Evolutionary conservation across 1,140 invertebrate species (phyloP), one percentile per base, ranked within the genome.

Genomic region (Pristionchus pacificus): DNA sequence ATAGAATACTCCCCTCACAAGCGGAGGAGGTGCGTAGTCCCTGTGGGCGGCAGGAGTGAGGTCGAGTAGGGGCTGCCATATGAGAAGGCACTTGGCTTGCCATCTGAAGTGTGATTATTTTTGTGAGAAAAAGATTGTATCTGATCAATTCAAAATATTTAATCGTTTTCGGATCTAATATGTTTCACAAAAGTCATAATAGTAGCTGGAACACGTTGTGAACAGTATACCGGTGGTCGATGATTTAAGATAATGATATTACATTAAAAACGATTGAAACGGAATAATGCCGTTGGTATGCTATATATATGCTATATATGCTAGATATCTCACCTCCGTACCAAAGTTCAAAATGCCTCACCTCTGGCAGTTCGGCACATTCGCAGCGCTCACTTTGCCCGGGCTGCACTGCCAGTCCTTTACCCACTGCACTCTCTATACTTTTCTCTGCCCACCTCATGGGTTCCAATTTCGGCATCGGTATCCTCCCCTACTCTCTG

Each of bases 401-500:
- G 76, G 71, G 19, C 74, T 38, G 63, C 77, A 78, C 49, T 78
- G 71, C 27, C 70, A 64, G 60, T 78, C 70, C 76, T 78, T 78
- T 61, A 78, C 74, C 76, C 75, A 78, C 49, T 71, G 62, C 24
- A 77, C n/a, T n/a, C n/a, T n/a, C n/a, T n/a, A n/a, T n/a, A n/a
- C n/a, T n/a, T n/a, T n/a, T n/a, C n/a, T n/a, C n/a, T n/a, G n/a
- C n/a, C n/a, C n/a, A n/a, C n/a, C n/a, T n/a, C n/a, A n/a, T n/a
- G n/a, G n/a, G n/a, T n/a, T n/a, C n/a, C n/a, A n/a, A n/a, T n/a
- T n/a, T n/a, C n/a, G n/a, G n/a, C n/a, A n/a, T n/a, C n/a, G n/a
- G n/a, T n/a, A n/a, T n/a, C n/a, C 19, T 49, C 38, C 6, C 19
- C 38, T 49, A 6, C 19, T 49, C 38, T 19, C 38, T 49, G 6